These are phyloP conservation scores for Scaptomyza pallida DNA, from an alignment of 1,140 invertebrate species.

Conservation along the genomic window DNA sequence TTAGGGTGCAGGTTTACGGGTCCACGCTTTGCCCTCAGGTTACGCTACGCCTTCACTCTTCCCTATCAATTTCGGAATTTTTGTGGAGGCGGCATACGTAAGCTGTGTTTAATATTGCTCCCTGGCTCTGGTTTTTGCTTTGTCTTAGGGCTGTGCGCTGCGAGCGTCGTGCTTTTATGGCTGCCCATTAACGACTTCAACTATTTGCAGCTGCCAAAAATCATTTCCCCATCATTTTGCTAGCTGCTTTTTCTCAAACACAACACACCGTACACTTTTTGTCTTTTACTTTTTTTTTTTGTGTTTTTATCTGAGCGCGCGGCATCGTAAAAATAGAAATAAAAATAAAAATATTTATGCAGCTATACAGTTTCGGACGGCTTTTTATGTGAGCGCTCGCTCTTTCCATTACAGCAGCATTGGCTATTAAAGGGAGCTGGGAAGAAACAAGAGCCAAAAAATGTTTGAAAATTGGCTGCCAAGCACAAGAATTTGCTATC, in stretches of 20 bases:
- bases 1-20: not conserved
- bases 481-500: conserved; percentile 32
- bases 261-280: conserved; percentile 1
- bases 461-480: conserved; percentile 65
- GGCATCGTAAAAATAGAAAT: conserved; percentile 76
- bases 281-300: conserved; percentile 11
- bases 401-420: conserved; percentile 30
- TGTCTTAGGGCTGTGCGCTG: conserved; percentile 30
- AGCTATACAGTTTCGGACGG: conserved; percentile 45
- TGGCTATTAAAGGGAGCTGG: conserved; percentile 70
- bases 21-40: conserved; percentile 3
- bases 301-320: conserved; percentile 47
- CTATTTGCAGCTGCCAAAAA: conserved; percentile 68
- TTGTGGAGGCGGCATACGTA: conserved; percentile 21
- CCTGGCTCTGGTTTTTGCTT: conserved; percentile 34
- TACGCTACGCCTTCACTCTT: not conserved
- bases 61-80: conserved; percentile 37
- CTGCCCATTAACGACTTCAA: conserved; percentile 63
- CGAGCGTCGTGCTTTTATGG: conserved; percentile 43
- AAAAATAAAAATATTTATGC: conserved; percentile 78
- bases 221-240: conserved; percentile 34
- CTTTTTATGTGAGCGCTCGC: conserved; percentile 55
- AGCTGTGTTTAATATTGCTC: conserved; percentile 61
- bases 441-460: conserved; percentile 9
- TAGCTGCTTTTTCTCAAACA: conserved; percentile 38